Conservation (phyloP, 2,888 invertebrate genomes). For the Synanthedon tipuliformis region DNA sequence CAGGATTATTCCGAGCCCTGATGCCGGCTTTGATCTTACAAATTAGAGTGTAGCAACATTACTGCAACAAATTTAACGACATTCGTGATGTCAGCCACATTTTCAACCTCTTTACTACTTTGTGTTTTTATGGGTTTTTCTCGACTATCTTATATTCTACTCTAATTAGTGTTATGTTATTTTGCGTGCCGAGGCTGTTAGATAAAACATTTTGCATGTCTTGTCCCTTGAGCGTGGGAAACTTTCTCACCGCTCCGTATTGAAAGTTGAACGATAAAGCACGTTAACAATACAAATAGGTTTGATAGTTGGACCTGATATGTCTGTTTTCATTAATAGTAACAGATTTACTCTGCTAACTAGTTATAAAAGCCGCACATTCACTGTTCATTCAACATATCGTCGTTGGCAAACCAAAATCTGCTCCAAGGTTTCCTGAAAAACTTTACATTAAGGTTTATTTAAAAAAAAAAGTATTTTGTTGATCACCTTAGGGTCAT, state of each 20-base stretch:
- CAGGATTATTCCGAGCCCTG: constrained; percentile 16
- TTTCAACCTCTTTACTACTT: neutral
- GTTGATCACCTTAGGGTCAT: too few species aligned
- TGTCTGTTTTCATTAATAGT: neutral
- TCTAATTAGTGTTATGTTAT: constrained; percentile 9
- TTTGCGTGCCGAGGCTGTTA: constrained; percentile 15
- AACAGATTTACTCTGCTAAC: too few species aligned
- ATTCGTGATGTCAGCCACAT: neutral
- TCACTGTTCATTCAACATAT: too few species aligned
- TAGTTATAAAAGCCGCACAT: too few species aligned
- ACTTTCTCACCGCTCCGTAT: constrained; percentile 28
- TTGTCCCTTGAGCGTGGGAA: constrained; percentile 25
- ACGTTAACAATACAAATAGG: constrained; percentile 10
- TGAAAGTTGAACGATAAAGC: constrained; percentile 18
- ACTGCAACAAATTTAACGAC: neutral
- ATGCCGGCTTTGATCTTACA: constrained; percentile 5
- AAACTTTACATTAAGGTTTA: too few species aligned
- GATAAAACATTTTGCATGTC: constrained; percentile 17
- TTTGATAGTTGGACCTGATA: neutral
- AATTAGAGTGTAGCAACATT: constrained; percentile 1
- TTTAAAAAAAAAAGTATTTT: too few species aligned
- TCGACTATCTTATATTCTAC: neutral
- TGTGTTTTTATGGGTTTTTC: neutral
- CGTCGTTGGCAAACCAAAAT: too few species aligned
- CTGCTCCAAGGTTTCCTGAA: too few species aligned